phyloP scores from a whole-genome alignment of 1,140 invertebrate genomes.

The Chironomus striatipennis region DNA sequence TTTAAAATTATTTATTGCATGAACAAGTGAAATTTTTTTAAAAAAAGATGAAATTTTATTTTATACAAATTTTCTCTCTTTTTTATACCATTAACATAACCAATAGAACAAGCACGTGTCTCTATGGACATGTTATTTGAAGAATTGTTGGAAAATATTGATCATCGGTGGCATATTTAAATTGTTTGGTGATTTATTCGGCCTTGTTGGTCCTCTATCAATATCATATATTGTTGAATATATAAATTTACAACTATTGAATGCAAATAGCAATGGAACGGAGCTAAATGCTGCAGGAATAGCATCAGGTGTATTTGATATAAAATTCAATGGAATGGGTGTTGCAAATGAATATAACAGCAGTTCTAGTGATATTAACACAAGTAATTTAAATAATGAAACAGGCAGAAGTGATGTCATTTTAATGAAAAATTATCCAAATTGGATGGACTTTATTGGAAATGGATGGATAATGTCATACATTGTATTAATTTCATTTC shows the following conservation, averaged over 20 bases:
- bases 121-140: slow-evolving; percentile 59
- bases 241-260: slow-evolving; percentile 35
- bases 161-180: slow-evolving; percentile 63
- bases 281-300: not conserved
- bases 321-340: too few relatives aligned
- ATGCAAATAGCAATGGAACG: not conserved
- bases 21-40: too few relatives aligned
- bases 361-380: slow-evolving; percentile 24
- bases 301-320: slow-evolving; percentile 25
- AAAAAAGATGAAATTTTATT: too few relatives aligned
- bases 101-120: slow-evolving; percentile 34
- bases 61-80: too few relatives aligned
- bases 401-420: slow-evolving; percentile 28
- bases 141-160: slow-evolving; percentile 62
- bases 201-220: slow-evolving; percentile 66
- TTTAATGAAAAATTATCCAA: slow-evolving; percentile 40
- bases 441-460: slow-evolving; percentile 50
- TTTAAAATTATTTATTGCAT: too few relatives aligned
- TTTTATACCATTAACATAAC: too few relatives aligned
- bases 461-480: slow-evolving; percentile 73
- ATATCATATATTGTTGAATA: slow-evolving; percentile 65
- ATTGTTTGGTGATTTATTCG: slow-evolving; percentile 65
- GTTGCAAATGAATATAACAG: too few relatives aligned
- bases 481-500: slow-evolving; percentile 58
- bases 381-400: slow-evolving; percentile 27